Evolutionary conservation across 2,113 vertebrate genomes (phyloP).

Genomic region (Urocolius indicus): DNA sequence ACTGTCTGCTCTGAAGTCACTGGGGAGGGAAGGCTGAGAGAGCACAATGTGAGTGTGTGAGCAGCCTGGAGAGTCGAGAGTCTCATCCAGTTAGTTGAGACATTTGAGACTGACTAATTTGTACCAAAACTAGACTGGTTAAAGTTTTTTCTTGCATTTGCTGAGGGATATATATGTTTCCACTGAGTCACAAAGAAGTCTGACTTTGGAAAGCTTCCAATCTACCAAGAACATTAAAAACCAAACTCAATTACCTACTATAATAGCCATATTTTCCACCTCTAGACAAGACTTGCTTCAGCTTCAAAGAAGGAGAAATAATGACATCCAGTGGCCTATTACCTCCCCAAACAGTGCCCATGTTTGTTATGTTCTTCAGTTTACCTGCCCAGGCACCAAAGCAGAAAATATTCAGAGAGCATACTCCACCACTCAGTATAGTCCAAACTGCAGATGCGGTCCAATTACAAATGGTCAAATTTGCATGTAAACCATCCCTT

Average conservation of each 20-base stretch:
- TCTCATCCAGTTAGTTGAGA: background rate
- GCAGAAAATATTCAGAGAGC: background rate
- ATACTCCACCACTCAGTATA: background rate
- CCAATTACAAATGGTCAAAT: background rate
- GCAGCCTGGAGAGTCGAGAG: background rate
- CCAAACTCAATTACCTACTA: background rate
- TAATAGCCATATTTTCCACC: conserved; percentile 30
- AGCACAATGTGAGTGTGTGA: background rate
- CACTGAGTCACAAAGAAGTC: conserved; percentile 37
- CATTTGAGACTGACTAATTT: conserved; percentile 16
- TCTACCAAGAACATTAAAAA: conserved; percentile 10
- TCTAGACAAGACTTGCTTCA: background rate
- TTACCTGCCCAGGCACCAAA: background rate
- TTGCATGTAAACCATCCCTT: background rate
- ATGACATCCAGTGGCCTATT: conserved; percentile 33
- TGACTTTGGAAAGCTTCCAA: conserved; percentile 35
- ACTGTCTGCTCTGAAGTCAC: background rate
- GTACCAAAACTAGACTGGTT: background rate
- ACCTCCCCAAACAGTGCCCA: background rate
- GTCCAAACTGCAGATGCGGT: background rate
- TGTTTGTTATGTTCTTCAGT: background rate
- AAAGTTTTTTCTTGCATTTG: conserved; percentile 16
- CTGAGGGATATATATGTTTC: conserved; percentile 50
- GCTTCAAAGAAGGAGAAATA: conserved; percentile 19
- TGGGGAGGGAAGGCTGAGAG: background rate